phyloP scores from a whole-genome alignment of 2,797 vertebrate genomes.

The Sebastes nivosus region DNA sequence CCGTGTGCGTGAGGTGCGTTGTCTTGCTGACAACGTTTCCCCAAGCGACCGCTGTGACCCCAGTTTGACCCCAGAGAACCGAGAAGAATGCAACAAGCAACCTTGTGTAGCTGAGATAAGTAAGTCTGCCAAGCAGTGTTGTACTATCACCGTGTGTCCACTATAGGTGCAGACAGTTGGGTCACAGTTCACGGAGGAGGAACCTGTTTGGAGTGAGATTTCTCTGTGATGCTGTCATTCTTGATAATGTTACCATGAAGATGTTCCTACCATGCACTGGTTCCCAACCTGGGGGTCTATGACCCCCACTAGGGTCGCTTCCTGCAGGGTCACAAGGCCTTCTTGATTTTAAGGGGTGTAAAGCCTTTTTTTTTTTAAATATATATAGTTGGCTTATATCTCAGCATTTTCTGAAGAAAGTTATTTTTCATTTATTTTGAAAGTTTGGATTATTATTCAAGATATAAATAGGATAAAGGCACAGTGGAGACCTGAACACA shows the following conservation, averaged over 20 bases:
- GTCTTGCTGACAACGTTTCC: conserved; percentile 69
- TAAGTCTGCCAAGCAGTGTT: conserved; percentile 38
- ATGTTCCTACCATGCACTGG: not conserved
- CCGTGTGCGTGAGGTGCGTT: conserved; percentile 80
- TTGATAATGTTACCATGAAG: not conserved
- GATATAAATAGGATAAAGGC: too few relatives aligned
- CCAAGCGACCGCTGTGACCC: conserved; percentile 74
- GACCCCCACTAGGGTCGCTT: not conserved
- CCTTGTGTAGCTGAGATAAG: conserved; percentile 72
- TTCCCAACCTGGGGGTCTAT: not conserved
- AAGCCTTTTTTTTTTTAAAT: too few relatives aligned
- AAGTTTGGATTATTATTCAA: too few relatives aligned
- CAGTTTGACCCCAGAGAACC: conserved; percentile 61
- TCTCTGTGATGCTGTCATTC: not conserved
- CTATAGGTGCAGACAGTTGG: not conserved
- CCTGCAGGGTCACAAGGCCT: too few relatives aligned
- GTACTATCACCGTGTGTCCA: not conserved
- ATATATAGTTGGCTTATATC: too few relatives aligned
- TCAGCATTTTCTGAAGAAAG: too few relatives aligned
- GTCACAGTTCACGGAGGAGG: not conserved
- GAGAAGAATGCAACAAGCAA: conserved; percentile 78
- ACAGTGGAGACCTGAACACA: too few relatives aligned
- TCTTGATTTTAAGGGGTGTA: too few relatives aligned
- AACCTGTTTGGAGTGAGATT: not conserved
- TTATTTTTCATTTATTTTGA: too few relatives aligned